Evolutionary conservation across 2,888 invertebrate genomes (phyloP), one percentile per base, ranked within the genome.

Genomic region (Cyclophora punctaria): DNA sequence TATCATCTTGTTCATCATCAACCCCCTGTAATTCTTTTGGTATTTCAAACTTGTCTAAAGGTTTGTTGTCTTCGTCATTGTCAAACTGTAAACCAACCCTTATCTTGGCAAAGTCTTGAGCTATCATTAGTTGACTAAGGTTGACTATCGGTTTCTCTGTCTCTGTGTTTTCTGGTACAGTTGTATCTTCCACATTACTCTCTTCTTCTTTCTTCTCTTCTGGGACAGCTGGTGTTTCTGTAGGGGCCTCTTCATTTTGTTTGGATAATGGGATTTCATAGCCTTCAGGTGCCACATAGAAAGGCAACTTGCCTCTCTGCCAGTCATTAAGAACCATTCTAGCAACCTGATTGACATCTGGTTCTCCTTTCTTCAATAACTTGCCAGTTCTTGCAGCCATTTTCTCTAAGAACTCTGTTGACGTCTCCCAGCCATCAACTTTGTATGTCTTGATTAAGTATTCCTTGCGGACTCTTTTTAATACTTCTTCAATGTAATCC

Each of bases 281-380:
- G 2, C 94, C 95, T 62, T 95, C 94, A 7, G 98, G 98, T 45
- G 93, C 90, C 3, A 96, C 93, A 88, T 96, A 99, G 81, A 96
- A 99, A 0, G 99, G 98, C 49, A 99, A 84, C 81, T 97, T 98
- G 3, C 99, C 99, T 69, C 99, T 91, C 83, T 99, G 99, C 95
- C 98, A 99, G 80, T 99, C 99, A 87, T 99, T 99, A 2, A 99
- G 90, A 5, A 99, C 93, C 95, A 98, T 98, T 77, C 95, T 94
- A 0, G 99, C 94, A 1, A 95, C 95, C 54, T 95, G 95, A 47
- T 91, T 86, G 33, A 98, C 87, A 83, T 99, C 98, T 5, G 99
- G 97, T 74, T 99, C 98, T n/a, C 98, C 99, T 64, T 97, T 97
- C 78, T 98, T 99, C 5, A 98, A 80, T 49, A 99, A 87, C 83